Base-by-base conservation (phyloP, 2,888 invertebrate genomes). In the Poecilobothrus nobilitatus region DNA sequence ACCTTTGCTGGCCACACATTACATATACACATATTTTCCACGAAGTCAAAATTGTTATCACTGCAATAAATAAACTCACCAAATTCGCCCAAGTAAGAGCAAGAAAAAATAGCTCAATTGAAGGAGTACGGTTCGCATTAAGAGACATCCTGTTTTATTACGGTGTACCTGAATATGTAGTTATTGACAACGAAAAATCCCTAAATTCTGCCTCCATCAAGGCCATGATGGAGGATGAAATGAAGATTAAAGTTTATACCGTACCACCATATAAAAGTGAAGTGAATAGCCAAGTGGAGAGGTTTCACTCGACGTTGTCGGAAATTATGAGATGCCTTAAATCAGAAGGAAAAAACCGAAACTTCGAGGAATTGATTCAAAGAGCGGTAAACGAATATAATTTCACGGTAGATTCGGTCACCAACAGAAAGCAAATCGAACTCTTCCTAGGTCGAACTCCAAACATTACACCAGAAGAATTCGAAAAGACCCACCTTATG, bases 271-370 rank as follows among this genome's bases (percentile, higher is more conserved):
- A 71, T 65, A 70, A 67, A 44, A 71, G 70, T 22, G 68, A 69
- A 69, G 67, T 67, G 9, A 73, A 73, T 63, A 72, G 71, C 1
- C 70, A 71, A 61, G 69, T 72, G 4, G 72, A 72, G 65, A 67
- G 72, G 12, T 71, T 73, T 37, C 71, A 73, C 63, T 73, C 71
- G n/a, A 73, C 73, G 5, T 66, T 73, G 7, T 37, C 68, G 1
- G 71, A 73, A 66, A 73, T 73, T 27, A 70, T 72, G 70, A 67
- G 73, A 62, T 73, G 72, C 61, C 66, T 72, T 1, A 71, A 71
- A 53, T 15, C 64, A 2, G 69, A 72, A 44, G 65, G 61, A 20
- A 53, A 22, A 18, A 27, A 63, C 22, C 66, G 69, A 21, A 68
- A 69, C 5, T 72, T 73, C 68, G 66, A 71, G n/a, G 71, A 72